A percentile compares a stretch with the other conserved stretches of the same genome.
Evolutionary conservation across 2,113 vertebrate genomes (phyloP).

Genomic region (Gambusia holbrooki): DNA sequence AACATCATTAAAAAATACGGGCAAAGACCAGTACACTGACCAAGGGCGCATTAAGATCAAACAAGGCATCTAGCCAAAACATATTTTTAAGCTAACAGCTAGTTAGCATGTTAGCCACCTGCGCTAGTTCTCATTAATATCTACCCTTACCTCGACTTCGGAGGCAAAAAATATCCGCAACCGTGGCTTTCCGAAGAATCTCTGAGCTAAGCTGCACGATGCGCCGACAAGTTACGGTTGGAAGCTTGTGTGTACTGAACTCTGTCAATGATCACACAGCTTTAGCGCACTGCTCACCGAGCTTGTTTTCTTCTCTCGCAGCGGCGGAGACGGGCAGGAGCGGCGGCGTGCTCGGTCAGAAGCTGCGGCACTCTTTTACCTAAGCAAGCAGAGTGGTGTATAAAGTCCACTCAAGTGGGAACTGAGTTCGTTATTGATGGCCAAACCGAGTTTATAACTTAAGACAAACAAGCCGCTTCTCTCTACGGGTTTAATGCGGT

Average conservation of each 20-base stretch:
- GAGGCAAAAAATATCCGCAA: not conserved
- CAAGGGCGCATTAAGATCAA: slow-evolving; percentile 53
- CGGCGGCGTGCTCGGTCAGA: slow-evolving; percentile 54
- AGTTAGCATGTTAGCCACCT: slow-evolving; percentile 62
- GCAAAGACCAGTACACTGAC: slow-evolving; percentile 40
- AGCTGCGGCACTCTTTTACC: slow-evolving; percentile 54
- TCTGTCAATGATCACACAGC: slow-evolving; percentile 83
- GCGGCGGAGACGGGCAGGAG: slow-evolving; percentile 39
- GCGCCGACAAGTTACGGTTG: slow-evolving; percentile 25
- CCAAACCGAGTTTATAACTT: not conserved
- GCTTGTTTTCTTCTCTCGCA: slow-evolving; percentile 69
- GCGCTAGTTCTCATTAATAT: slow-evolving; percentile 34
- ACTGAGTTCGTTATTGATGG: not conserved
- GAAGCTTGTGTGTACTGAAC: slow-evolving; percentile 78
- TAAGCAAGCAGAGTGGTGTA: slow-evolving; percentile 19
- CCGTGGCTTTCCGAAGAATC: slow-evolving; percentile 9
- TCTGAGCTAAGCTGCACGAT: not conserved
- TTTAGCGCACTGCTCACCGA: slow-evolving; percentile 51
- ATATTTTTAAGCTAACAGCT: slow-evolving; percentile 52
- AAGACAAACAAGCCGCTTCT: slow-evolving; percentile 4
- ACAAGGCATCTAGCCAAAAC: slow-evolving; percentile 63
- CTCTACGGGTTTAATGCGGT: slow-evolving; percentile 28
- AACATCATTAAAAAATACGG: not conserved
- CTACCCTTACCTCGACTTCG: slow-evolving; percentile 52
- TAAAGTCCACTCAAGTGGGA: slow-evolving; percentile 25